phyloP scores from a whole-genome alignment of 2,888 invertebrate genomes.

The Brachylomia viminalis region DNA sequence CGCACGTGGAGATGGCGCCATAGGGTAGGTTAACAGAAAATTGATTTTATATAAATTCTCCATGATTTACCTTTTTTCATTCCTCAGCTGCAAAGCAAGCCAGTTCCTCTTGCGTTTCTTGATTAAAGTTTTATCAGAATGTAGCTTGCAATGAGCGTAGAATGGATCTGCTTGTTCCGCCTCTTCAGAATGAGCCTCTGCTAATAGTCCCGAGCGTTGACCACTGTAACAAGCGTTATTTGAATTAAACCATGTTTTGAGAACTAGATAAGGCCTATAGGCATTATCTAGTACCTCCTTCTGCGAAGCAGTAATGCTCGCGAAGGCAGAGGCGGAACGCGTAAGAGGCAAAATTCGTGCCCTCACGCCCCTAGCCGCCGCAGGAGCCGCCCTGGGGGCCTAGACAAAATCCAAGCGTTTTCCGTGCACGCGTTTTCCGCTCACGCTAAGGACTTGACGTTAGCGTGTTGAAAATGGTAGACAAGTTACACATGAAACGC shows the following conservation, averaged over 20 bases:
- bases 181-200: conserved; percentile 97
- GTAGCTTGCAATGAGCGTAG: conserved; percentile 98
- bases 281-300: no score
- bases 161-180: conserved; percentile 98
- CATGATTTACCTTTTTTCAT: conserved; percentile 90
- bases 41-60: background rate
- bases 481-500: no score
- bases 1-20: background rate
- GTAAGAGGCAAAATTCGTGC: no score
- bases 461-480: no score
- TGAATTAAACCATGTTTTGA: background rate
- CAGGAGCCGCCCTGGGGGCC: no score
- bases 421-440: no score
- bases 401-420: no score
- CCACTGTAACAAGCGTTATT: conserved; percentile 91
- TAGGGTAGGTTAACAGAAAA: background rate
- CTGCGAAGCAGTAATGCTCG: no score
- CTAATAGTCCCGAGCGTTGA: conserved; percentile 97
- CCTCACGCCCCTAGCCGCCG: no score
- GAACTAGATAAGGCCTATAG: no score
- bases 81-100: conserved; percentile 95
- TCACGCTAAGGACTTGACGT: no score
- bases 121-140: conserved; percentile 97
- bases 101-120: conserved; percentile 95
- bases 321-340: no score